Evolutionary conservation across 2,113 vertebrate species (phyloP), one percentile per base, ranked within the genome.

Genomic region (Haemorhous mexicanus): DNA sequence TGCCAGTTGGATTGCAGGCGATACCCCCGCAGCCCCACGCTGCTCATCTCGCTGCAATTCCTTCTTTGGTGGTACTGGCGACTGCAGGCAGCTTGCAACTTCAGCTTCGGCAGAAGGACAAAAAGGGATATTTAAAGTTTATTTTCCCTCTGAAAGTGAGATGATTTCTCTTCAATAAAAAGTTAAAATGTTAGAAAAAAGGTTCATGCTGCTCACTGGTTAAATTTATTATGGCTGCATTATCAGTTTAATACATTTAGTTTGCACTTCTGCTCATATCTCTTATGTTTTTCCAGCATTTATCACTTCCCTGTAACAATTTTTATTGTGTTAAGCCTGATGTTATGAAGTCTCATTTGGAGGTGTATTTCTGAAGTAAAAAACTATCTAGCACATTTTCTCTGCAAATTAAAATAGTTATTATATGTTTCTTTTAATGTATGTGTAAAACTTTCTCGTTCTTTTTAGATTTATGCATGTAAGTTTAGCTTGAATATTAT

Each of bases 31-130:
- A 4, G 43, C 52, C 89, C 52, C 52, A 41, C 82, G 84, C 64
- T 70, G 49, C 87, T 69, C 92, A 23, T 77, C 92, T 43, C 16
- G 9, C 94, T 84, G 93, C 92, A 93, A 87, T 96, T 93, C 94
- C 97, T 94, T 97, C 97, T 98, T 98, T 98, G 97, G 97, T 97
- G 97, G 41, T 96, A 87, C 96, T 93, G 95, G 58, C 68, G 90
- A 90, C 95, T 77, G 14, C 84, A 89, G 92, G 92, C 85, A 93
- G 84, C 76, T 33, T 83, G 93, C 95, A 73, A 24, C 86, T 87
- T 86, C 93, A 94, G 84, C 90, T 89, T 61, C 85, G 90, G 93
- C 87, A 89, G 50, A 72, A 90, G 43, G 46, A 91, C 53, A 41
- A 61, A 95, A 93, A 89, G 77, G 37, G 69, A 68, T 95, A 95